Base-by-base conservation (phyloP, 2,797 vertebrate genomes). In the Carduelis carduelis region DNA sequence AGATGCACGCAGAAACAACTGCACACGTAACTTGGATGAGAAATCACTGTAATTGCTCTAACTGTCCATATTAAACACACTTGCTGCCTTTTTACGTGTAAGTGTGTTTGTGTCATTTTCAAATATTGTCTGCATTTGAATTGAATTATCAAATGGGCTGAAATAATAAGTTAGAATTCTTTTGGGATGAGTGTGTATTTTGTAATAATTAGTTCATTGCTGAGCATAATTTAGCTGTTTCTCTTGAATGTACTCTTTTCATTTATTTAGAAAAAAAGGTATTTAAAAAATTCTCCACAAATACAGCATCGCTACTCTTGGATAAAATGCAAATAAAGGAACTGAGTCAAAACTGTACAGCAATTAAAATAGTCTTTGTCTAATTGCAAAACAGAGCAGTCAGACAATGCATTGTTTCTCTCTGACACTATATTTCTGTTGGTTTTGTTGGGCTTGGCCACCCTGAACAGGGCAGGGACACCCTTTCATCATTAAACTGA, bases 121-220 rank as follows among this genome's bases (percentile, higher is more conserved):
- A 61, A 65, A 47, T 94, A 83, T 28, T 22, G 8, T 64, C 57
- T 80, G 43, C 15, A 10, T 94, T 90, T 91, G 80, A 87, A 81
- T 75, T 66, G 50, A 65, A 76, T 81, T 94, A 71, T 86, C 55
- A 85, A 92, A 95, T 71, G 41, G 61, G 28, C 49, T 89, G 50
- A 80, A 84, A 71, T 83, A 53, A 32, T 46, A 56, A 46, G 61
- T 47, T 83, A 30, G 60, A 79, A 71, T 88, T 81, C 14, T 11
- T 88, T 65, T 50, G 53, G 50, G 61, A 81, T 83, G 35, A 83
- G 37, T 63, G n/a, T 61, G 30, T 83, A 19, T 86, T 93, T 93
- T 90, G 77, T 61, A 87, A 65, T 76, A 86, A 86, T 83, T 82
- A 74, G 34, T 70, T 87, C 30, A 81, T 85, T 86, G 37, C n/a